Percentiles rank a stretch among this genome's conserved stretches.
Evolutionary conservation across 2,888 invertebrate genomes (phyloP).

Genomic region (Cephus pygmeus): DNA sequence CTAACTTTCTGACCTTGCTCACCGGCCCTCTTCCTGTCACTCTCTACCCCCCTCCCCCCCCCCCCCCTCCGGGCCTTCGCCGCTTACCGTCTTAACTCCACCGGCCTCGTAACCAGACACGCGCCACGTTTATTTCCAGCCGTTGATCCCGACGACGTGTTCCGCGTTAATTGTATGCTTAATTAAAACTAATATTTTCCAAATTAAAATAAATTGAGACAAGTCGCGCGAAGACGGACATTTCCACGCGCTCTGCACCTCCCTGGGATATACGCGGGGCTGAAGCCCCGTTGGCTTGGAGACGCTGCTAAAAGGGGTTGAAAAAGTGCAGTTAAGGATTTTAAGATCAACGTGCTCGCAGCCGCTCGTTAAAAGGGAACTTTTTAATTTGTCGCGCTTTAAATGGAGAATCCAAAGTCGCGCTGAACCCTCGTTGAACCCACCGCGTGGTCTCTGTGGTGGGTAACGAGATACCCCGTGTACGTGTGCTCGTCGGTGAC

Average conservation of each 20-base stretch:
- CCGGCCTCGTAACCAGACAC: background rate
- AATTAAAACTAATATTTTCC: slow-evolving; percentile 45
- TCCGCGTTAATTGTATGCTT: slow-evolving; percentile 38
- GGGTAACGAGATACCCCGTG: no score
- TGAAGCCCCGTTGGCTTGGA: background rate
- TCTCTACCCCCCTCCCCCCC: background rate
- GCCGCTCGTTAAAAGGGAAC: background rate
- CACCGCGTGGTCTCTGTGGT: no score
- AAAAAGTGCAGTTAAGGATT: background rate
- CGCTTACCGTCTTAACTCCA: background rate
- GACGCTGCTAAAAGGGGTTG: background rate
- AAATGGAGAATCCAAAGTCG: background rate
- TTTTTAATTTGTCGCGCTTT: slow-evolving; percentile 1
- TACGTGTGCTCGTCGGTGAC: background rate
- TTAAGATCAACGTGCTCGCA: background rate
- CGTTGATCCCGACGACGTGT: slow-evolving; percentile 18
- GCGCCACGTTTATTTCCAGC: background rate
- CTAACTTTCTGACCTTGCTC: background rate
- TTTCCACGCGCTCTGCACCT: background rate
- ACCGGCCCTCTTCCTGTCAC: background rate
- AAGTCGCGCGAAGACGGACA: background rate
- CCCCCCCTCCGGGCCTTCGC: no score
- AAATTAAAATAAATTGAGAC: slow-evolving; percentile 45
- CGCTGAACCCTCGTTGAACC: background rate
- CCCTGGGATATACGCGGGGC: background rate